Percentiles rank a stretch among this genome's conserved stretches.
Conservation (phyloP, 2,113 vertebrate genomes). For the Clarias gariepinus region DNA sequence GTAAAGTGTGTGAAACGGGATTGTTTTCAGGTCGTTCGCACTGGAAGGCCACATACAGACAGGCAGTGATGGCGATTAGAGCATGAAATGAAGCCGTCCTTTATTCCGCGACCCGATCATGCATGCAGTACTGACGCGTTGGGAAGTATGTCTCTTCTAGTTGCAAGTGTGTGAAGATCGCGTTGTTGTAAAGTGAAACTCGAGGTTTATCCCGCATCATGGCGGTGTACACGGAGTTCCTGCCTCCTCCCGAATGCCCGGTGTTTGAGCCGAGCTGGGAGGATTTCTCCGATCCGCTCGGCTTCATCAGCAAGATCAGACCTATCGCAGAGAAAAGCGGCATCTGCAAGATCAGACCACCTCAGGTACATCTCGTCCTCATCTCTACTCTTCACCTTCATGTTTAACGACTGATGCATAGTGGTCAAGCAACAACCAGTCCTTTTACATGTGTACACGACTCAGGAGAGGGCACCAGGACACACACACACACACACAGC, state of each 20-base stretch:
- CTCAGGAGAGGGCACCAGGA: too few relatives aligned
- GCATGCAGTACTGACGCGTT: neutral
- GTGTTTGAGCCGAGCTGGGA: slow-evolving; percentile 96
- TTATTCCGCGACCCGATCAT: neutral
- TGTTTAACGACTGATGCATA: too few relatives aligned
- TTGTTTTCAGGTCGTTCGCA: neutral
- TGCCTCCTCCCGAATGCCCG: slow-evolving; percentile 93
- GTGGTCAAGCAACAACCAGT: neutral
- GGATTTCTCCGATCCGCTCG: slow-evolving; percentile 90
- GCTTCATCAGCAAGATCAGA: slow-evolving; percentile 94
- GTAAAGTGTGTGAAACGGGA: slow-evolving; percentile 6
- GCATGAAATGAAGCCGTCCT: neutral
- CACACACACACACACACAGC: neutral
- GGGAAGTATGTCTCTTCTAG: neutral
- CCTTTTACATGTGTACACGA: neutral
- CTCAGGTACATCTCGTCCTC: slow-evolving; percentile 75
- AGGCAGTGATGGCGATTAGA: slow-evolving; percentile 15
- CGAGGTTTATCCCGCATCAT: slow-evolving; percentile 9
- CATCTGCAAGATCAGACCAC: slow-evolving; percentile 96
- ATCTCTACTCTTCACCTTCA: neutral
- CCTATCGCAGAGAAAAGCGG: slow-evolving; percentile 94
- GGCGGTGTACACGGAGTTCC: slow-evolving; percentile 75
- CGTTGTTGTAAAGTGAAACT: neutral
- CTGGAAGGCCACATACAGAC: slow-evolving; percentile 28
- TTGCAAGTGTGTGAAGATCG: neutral